These are phyloP conservation scores for Accipiter cooperii DNA, from an alignment of 2,113 vertebrate species.

Conservation along the genomic window DNA sequence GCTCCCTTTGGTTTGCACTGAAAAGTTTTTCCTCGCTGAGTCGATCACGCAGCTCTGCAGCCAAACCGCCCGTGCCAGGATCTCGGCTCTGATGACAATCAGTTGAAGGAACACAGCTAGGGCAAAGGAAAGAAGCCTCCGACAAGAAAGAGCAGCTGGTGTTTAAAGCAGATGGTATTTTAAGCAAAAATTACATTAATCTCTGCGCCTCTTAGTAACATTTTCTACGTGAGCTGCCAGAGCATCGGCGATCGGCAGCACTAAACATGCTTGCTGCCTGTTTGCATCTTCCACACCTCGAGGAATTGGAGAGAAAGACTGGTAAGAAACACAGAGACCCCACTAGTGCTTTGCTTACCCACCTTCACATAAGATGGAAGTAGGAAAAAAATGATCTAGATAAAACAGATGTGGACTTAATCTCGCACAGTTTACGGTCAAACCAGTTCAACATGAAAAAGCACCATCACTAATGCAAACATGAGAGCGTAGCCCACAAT, in stretches of 20 bases:
- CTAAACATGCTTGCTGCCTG: background rate
- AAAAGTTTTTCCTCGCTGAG: background rate
- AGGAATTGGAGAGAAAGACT: background rate
- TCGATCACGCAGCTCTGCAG: background rate
- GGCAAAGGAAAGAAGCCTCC: background rate
- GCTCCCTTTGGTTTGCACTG: background rate
- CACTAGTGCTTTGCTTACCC: background rate
- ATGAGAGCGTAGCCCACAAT: background rate
- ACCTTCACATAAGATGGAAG: background rate
- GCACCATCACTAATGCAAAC: conserved; percentile 4
- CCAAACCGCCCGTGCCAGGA: accelerated
- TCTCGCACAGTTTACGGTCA: background rate
- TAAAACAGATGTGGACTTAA: background rate
- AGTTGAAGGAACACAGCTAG: background rate
- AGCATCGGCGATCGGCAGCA: background rate
- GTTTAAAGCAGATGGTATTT: background rate
- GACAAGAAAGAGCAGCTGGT: background rate
- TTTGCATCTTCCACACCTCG: background rate
- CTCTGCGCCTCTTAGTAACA: background rate
- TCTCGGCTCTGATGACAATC: background rate
- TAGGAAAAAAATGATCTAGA: background rate
- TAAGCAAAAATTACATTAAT: background rate
- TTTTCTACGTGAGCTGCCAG: background rate
- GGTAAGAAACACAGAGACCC: background rate
- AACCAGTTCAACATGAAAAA: conserved; percentile 44